Evolutionary conservation across 2,888 invertebrate genomes (phyloP).

Genomic region (Hyppa rectilinea): DNA sequence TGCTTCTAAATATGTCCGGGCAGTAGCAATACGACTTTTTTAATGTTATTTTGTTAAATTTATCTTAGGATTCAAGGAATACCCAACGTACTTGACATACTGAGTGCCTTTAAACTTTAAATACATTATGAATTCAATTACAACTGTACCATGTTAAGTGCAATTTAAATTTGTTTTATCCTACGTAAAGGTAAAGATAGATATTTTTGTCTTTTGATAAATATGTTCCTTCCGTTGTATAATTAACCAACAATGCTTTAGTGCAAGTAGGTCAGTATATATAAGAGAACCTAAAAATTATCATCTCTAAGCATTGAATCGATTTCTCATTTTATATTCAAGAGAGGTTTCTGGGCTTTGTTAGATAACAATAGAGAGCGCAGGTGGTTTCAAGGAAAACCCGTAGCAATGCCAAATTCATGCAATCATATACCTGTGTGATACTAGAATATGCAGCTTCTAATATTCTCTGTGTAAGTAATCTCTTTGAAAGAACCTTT

Average conservation of each 20-base stretch:
- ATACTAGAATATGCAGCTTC: neutral
- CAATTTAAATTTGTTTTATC: neutral
- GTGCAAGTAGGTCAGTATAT: no score
- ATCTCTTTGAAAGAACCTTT: neutral
- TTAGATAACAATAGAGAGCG: neutral
- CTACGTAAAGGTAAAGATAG: no score
- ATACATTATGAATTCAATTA: neutral
- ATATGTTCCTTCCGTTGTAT: neutral
- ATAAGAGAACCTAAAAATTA: neutral
- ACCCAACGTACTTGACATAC: neutral
- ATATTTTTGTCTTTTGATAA: no score
- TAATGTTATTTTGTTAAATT: neutral
- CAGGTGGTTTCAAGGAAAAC: conserved; percentile 18
- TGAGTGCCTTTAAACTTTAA: neutral
- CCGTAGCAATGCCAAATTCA: conserved; percentile 1
- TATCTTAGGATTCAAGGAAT: neutral
- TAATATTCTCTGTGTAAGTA: neutral
- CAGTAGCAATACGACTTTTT: neutral
- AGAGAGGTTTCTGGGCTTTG: neutral
- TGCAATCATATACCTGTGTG: neutral
- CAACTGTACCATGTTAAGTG: neutral
- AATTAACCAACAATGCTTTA: no score
- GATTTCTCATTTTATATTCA: conserved; percentile 11
- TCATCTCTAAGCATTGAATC: neutral
- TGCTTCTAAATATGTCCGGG: neutral